Percentiles rank a stretch among this genome's conserved stretches.
These are phyloP conservation scores for Erythrolamprus reginae DNA, from an alignment of 2,113 vertebrate species.

Conservation along the genomic window DNA sequence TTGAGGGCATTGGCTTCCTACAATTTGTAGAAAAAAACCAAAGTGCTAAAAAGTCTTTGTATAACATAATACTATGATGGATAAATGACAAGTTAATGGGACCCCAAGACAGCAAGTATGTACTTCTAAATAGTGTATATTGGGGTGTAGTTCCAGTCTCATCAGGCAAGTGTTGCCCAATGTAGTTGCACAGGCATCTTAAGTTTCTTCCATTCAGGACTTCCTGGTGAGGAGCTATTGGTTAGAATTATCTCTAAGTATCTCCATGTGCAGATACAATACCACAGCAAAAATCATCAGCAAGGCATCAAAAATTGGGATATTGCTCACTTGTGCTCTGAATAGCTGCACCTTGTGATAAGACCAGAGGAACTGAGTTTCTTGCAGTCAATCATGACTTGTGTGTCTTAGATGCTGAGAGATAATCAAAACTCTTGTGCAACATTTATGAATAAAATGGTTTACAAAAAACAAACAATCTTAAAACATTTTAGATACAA, in stretches of 20 bases:
- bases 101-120: not conserved
- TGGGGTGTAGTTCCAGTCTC: not conserved
- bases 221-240: too few relatives aligned
- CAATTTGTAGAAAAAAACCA: not conserved
- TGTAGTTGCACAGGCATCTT: not conserved
- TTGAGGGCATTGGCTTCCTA: not conserved
- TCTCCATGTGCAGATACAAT: not conserved
- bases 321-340: not conserved
- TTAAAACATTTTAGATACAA: not conserved
- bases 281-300: not conserved
- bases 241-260: not conserved
- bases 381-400: not conserved
- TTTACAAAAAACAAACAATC: not conserved
- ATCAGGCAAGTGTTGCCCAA: not conserved
- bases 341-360: not conserved
- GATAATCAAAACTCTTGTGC: not conserved
- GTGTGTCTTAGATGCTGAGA: not conserved
- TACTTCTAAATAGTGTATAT: not conserved
- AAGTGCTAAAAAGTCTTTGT: not conserved
- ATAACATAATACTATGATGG: not conserved
- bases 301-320: not conserved
- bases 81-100: not conserved
- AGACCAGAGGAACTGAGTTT: not conserved
- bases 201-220: not conserved
- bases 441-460: not conserved